Conservation (phyloP, 1,140 invertebrate genomes). For the Physella acuta region DNA sequence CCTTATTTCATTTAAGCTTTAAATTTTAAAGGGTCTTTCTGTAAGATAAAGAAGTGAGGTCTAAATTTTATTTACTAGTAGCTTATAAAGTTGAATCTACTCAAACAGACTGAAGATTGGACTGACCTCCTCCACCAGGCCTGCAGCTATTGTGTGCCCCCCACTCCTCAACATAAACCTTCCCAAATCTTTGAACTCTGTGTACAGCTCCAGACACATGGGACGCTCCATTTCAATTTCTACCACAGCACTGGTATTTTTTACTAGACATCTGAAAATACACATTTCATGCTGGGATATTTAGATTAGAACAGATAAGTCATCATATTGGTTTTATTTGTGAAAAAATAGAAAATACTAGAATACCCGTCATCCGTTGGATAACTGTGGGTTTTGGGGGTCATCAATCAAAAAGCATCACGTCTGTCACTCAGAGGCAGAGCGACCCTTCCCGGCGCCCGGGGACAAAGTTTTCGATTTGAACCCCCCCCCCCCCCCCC, state of each 20-base stretch:
- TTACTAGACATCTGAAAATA: constrained; percentile 73
- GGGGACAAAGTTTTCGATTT: too few relatives aligned
- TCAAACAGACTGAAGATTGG: neutral
- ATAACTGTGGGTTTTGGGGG: too few relatives aligned
- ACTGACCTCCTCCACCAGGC: constrained; percentile 76
- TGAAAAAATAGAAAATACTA: too few relatives aligned
- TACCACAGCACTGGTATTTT: constrained; percentile 89
- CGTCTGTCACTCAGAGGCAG: too few relatives aligned
- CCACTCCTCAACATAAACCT: constrained; percentile 83
- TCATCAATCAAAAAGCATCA: too few relatives aligned
- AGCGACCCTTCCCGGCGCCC: too few relatives aligned
- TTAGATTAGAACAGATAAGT: too few relatives aligned
- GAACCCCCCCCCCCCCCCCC: too few relatives aligned
- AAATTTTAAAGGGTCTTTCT: neutral
- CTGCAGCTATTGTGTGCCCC: constrained; percentile 91
- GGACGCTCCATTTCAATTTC: constrained; percentile 81
- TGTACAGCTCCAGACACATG: constrained; percentile 87
- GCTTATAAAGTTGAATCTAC: neutral
- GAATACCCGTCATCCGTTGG: too few relatives aligned
- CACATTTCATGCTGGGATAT: too few relatives aligned
- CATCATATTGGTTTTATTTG: too few relatives aligned
- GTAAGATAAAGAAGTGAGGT: neutral
- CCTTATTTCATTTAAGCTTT: neutral
- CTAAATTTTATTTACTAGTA: neutral
- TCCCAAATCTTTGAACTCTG: constrained; percentile 89